phyloP scores from a whole-genome alignment of 2,888 invertebrate genomes.

The Therioaphis trifolii region DNA sequence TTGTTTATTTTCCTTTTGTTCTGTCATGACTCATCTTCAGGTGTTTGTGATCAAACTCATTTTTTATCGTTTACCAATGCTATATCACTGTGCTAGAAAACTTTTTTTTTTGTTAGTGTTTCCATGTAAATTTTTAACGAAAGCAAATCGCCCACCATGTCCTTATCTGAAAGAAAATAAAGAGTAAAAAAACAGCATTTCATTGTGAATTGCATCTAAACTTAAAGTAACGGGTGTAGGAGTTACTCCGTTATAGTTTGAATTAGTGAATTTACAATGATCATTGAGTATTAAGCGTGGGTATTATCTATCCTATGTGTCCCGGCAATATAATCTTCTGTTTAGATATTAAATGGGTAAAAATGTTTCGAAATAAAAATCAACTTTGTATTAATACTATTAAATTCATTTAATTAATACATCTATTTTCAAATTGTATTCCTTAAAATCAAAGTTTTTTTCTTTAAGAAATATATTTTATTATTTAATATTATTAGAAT shows the following conservation, averaged over 20 bases:
- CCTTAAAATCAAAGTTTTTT: background rate
- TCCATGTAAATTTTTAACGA: constrained; percentile 46
- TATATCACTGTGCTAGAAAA: constrained; percentile 44
- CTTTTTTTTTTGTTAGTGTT: constrained; percentile 48
- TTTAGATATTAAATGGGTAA: background rate
- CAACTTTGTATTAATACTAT: background rate
- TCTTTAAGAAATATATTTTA: no score
- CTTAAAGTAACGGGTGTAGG: constrained; percentile 41
- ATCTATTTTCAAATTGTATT: background rate
- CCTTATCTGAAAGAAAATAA: constrained; percentile 51
- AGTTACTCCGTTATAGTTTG: constrained; percentile 35
- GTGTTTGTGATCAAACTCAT: constrained; percentile 19
- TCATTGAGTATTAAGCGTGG: constrained; percentile 34
- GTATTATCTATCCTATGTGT: constrained; percentile 36
- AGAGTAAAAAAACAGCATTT: background rate
- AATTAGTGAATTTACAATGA: constrained; percentile 53
- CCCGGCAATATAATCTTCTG: background rate
- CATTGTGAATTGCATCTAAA: constrained; percentile 31
- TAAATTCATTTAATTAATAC: no score
- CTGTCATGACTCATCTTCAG: constrained; percentile 51
- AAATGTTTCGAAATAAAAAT: background rate
- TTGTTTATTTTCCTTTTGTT: constrained; percentile 35
- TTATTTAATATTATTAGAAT: no score
- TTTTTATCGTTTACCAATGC: constrained; percentile 30
- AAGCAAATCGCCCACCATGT: constrained; percentile 46